Percentiles rank a stretch among this genome's conserved stretches.
phyloP scores from a whole-genome alignment of 2,888 invertebrate genomes.

The Ryuthela nishihirai region DNA sequence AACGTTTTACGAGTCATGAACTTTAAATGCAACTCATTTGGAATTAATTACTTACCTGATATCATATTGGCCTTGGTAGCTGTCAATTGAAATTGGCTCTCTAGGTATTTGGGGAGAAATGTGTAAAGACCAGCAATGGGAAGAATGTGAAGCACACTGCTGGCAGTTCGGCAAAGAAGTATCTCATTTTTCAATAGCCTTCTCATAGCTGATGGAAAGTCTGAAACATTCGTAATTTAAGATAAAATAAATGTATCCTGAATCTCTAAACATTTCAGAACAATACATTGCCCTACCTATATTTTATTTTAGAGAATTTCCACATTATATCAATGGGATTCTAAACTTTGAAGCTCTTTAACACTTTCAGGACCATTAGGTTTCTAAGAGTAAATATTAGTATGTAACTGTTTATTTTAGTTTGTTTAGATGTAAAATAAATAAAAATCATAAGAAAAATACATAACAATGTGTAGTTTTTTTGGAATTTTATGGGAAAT shows the following conservation, averaged over 20 bases:
- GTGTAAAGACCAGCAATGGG: conserved; percentile 90
- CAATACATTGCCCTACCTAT: background rate
- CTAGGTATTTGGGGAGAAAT: conserved; percentile 87
- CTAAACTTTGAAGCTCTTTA: no score
- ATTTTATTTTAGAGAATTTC: no score
- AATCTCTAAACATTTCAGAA: background rate
- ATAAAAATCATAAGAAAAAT: no score
- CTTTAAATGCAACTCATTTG: background rate
- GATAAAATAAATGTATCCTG: background rate
- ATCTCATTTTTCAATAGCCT: conserved; percentile 83
- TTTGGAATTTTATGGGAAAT: no score
- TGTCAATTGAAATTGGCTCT: conserved; percentile 84
- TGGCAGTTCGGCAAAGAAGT: conserved; percentile 84
- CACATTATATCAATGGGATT: no score
- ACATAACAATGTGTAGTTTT: no score
- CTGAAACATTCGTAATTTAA: conserved; percentile 46
- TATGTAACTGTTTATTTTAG: no score
- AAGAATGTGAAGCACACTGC: conserved; percentile 81
- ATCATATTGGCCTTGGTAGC: conserved; percentile 87
- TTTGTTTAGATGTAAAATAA: no score
- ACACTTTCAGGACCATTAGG: no score
- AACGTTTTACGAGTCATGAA: no score
- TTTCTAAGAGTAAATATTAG: no score
- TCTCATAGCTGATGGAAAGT: conserved; percentile 72
- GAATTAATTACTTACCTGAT: conserved; percentile 60